A percentile compares a stretch with the other conserved stretches of the same genome.
Evolutionary conservation across 2,888 invertebrate genomes (phyloP).

Genomic region (Merodon equestris): DNA sequence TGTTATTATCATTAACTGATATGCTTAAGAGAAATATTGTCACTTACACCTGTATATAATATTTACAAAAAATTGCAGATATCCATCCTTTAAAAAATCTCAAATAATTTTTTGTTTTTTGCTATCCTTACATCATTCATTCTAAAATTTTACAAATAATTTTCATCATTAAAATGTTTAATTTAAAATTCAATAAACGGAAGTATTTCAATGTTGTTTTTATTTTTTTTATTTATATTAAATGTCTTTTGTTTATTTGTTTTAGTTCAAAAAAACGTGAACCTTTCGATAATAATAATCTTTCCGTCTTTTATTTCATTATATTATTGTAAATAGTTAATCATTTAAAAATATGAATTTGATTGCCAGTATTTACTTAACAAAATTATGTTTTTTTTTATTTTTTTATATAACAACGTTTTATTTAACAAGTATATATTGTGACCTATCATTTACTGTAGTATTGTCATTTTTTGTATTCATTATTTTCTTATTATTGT

Average conservation of each 20-base stretch:
- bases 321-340: conserved; percentile 56
- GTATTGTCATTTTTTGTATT: conserved; percentile 53
- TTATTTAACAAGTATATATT: conserved; percentile 55
- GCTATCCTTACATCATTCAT: background rate
- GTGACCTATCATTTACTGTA: conserved; percentile 49
- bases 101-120: conserved; percentile 19
- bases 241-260: conserved; percentile 19
- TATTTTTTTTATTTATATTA: conserved; percentile 8
- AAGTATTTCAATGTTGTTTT: conserved; percentile 27
- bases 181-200: too few relatives aligned
- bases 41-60: conserved; percentile 57
- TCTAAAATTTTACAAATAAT: conserved; percentile 5
- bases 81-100: conserved; percentile 33
- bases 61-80: conserved; percentile 54
- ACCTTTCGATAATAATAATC: conserved; percentile 45
- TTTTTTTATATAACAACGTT: conserved; percentile 48
- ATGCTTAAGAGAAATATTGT: conserved; percentile 65
- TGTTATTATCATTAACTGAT: conserved; percentile 58
- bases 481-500: conserved; percentile 10
- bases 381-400: conserved; percentile 36
- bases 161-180: too few relatives aligned
- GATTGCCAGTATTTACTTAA: conserved; percentile 60
- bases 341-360: conserved; percentile 59
- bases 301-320: conserved; percentile 21
- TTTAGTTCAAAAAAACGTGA: conserved; percentile 46